Evolutionary conservation across 2,888 invertebrate genomes (phyloP).

Genomic region (Acanthopleura granulata): DNA sequence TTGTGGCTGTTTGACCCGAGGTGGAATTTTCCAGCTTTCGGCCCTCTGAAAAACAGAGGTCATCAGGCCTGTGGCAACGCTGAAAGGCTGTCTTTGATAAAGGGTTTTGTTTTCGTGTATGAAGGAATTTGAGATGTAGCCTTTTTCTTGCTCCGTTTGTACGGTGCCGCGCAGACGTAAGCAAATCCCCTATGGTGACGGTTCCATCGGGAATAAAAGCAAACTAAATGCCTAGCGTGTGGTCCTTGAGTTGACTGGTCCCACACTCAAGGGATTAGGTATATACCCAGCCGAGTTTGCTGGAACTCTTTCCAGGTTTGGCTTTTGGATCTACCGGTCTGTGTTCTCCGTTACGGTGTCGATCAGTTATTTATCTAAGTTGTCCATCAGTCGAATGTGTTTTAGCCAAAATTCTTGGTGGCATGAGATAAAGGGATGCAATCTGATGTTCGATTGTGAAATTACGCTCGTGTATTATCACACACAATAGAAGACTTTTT

Average conservation of each 20-base stretch:
- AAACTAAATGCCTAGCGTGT: slow-evolving; percentile 1
- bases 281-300: too few species aligned
- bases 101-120: slow-evolving; percentile 3
- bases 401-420: too few species aligned
- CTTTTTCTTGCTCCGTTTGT: not conserved
- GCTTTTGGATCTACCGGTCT: too few species aligned
- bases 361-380: too few species aligned
- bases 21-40: not conserved
- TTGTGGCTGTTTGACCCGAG: not conserved
- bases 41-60: not conserved
- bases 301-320: too few species aligned
- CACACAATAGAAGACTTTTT: too few species aligned
- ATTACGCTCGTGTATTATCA: too few species aligned
- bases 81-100: slow-evolving; percentile 4
- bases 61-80: not conserved
- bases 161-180: not conserved
- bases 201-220: not conserved
- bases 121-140: not conserved
- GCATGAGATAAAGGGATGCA: too few species aligned
- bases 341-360: too few species aligned
- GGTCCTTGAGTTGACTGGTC: not conserved
- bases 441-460: too few species aligned
- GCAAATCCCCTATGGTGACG: not conserved
- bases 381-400: too few species aligned
- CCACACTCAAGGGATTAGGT: too few species aligned